Conservation (phyloP, 1,140 invertebrate genomes). For the Amphibalanus amphitrite region DNA sequence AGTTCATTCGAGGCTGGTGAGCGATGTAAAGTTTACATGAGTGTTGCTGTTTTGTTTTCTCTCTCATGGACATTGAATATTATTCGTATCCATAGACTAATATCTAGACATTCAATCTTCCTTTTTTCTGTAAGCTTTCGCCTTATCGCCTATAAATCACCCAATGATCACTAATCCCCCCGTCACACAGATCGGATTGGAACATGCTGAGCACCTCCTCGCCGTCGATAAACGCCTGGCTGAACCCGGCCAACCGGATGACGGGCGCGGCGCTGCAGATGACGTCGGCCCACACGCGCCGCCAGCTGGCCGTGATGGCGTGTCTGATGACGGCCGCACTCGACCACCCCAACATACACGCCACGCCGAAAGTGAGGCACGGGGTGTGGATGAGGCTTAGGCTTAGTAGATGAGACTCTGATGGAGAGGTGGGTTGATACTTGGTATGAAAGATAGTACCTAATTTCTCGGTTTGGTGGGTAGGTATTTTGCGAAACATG, state of each 20-base stretch:
- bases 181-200: conserved; percentile 81
- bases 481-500: too few relatives aligned
- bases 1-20: too few relatives aligned
- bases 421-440: conserved; percentile 7
- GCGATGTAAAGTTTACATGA: too few relatives aligned
- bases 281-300: conserved; percentile 35
- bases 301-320: conserved; percentile 52
- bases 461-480: conserved; percentile 12
- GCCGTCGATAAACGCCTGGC: conserved; percentile 90
- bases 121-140: too few relatives aligned
- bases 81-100: too few relatives aligned
- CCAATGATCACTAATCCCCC: too few relatives aligned
- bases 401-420: neutral
- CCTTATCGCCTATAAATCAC: too few relatives aligned
- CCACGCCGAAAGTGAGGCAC: conserved; percentile 54
- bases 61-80: too few relatives aligned
- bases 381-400: conserved; percentile 3
- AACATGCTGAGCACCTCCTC: conserved; percentile 88
- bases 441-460: neutral
- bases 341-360: conserved; percentile 62
- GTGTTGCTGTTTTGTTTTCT: too few relatives aligned
- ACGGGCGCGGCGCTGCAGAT: conserved; percentile 63
- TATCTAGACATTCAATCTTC: too few relatives aligned
- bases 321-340: conserved; percentile 88
- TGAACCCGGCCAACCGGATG: conserved; percentile 82